phyloP scores from a whole-genome alignment of 2,888 invertebrate species.

The Suillia variegata region DNA sequence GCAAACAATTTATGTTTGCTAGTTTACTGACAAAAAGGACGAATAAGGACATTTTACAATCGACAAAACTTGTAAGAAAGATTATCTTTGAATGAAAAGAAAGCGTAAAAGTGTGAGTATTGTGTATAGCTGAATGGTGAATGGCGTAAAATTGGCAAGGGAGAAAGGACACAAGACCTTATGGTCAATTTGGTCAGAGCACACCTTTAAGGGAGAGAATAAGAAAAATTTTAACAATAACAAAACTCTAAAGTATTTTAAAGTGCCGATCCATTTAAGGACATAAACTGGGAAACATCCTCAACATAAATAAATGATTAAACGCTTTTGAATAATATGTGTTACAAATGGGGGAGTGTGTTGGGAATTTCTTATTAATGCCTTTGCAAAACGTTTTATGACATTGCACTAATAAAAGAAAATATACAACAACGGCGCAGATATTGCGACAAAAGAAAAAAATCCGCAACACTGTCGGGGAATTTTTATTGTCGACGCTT shows the following conservation, averaged over 20 bases:
- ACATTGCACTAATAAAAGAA: not conserved
- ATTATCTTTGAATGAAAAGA: not conserved
- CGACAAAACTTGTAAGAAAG: not conserved
- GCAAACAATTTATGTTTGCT: not conserved
- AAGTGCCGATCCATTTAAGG: no score
- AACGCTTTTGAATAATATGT: conserved; percentile 3
- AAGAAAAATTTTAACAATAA: no score
- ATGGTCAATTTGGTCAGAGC: not conserved
- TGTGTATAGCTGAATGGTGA: conserved; percentile 8
- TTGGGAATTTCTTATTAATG: conserved; percentile 16
- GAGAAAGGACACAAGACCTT: not conserved
- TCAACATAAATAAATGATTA: conserved; percentile 1
- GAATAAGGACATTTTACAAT: not conserved
- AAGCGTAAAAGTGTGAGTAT: not conserved
- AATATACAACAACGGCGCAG: not conserved
- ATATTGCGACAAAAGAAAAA: not conserved
- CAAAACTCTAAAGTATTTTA: no score
- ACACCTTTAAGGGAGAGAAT: no score
- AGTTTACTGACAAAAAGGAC: not conserved
- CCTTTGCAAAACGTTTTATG: conserved; percentile 49
- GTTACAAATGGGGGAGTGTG: conserved; percentile 12
- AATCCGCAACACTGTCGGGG: conserved; percentile 15
- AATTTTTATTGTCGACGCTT: conserved; percentile 47
- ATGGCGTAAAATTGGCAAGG: not conserved
- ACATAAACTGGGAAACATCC: no score